These are phyloP conservation scores for Lasioglossum baleicum DNA, from an alignment of 1,140 invertebrate species.

Conservation along the genomic window DNA sequence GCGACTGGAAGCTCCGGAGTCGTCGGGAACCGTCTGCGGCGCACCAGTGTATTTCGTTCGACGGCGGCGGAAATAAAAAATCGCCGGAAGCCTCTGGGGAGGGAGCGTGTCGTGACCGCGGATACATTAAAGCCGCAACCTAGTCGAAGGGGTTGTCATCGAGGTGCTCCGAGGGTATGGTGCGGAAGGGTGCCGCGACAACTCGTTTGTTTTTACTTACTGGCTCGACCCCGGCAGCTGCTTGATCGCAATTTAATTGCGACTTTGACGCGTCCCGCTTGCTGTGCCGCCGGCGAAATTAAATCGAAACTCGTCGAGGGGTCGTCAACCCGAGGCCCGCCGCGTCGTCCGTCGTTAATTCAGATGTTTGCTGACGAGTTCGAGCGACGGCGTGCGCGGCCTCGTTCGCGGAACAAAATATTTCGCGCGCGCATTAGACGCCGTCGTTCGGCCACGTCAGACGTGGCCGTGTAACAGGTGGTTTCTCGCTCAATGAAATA, in stretches of 20 bases:
- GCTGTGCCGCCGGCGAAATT: background rate
- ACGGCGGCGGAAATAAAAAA: background rate
- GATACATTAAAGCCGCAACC: background rate
- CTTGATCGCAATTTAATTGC: constrained; percentile 11
- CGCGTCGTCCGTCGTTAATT: background rate
- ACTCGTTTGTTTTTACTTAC: background rate
- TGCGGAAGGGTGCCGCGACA: background rate
- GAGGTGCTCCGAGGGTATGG: background rate
- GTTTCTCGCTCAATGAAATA: constrained; percentile 34
- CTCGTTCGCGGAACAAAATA: constrained; percentile 9
- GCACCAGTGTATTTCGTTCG: background rate
- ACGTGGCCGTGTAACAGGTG: constrained; percentile 38
- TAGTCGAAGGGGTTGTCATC: background rate
- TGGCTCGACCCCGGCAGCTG: background rate
- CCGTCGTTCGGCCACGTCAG: background rate
- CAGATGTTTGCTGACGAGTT: background rate
- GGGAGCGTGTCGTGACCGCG: background rate
- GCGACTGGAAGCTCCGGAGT: constrained; percentile 20
- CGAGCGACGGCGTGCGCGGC: background rate
- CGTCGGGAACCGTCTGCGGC: background rate
- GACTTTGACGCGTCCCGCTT: background rate
- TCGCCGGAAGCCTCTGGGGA: background rate
- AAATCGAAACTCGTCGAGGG: background rate
- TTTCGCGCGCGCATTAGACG: constrained; percentile 12
- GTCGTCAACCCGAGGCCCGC: background rate